These are phyloP conservation scores for Myzus persicae DNA, from an alignment of 1,140 invertebrate genomes.

Conservation along the genomic window DNA sequence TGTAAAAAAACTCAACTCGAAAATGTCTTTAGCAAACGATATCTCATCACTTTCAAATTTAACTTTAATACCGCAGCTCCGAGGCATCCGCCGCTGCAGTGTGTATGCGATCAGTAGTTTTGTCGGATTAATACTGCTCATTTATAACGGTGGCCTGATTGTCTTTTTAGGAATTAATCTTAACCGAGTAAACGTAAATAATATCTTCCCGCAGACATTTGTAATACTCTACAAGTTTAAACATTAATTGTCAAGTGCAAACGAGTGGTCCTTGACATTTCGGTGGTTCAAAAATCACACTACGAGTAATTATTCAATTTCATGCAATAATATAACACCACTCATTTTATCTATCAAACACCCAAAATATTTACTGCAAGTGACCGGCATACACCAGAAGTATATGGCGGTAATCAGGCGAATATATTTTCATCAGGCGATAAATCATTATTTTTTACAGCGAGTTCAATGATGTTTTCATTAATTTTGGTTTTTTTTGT, in stretches of 20 bases:
- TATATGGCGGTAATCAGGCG: not conserved
- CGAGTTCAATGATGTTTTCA: no score
- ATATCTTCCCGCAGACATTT: not conserved
- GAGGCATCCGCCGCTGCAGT: not conserved
- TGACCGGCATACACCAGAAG: not conserved
- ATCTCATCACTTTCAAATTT: constrained; percentile 26
- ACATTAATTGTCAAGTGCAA: not conserved
- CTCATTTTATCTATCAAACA: not conserved
- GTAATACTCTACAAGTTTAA: not conserved
- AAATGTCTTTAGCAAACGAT: constrained; percentile 23
- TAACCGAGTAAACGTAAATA: not conserved
- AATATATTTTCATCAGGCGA: not conserved
- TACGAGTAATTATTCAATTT: not conserved
- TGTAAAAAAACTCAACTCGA: not conserved
- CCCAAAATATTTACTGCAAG: not conserved
- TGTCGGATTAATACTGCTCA: not conserved
- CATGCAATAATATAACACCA: no score
- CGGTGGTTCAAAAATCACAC: not conserved
- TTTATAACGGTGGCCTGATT: constrained; percentile 11
- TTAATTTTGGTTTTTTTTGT: no score
- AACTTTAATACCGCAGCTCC: constrained; percentile 14
- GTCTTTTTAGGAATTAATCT: constrained; percentile 22
- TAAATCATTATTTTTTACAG: not conserved
- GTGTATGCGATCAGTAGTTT: constrained; percentile 2
- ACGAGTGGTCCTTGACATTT: not conserved